phyloP scores from a whole-genome alignment of 1,140 invertebrate species.

The Drosophila paulistorum region DNA sequence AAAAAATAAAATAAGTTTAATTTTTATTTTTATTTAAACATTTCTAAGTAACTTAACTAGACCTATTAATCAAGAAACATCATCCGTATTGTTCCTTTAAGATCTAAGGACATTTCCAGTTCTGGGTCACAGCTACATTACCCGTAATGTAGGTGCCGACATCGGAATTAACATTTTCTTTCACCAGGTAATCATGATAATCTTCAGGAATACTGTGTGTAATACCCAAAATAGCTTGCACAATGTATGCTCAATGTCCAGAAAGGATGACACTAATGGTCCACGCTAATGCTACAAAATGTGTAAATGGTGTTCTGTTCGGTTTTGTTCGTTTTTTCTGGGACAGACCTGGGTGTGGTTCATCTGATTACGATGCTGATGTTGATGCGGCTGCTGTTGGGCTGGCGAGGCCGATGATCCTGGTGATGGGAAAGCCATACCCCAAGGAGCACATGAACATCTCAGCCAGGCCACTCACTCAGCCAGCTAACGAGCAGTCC shows the following conservation, averaged over 20 bases:
- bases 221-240: background rate
- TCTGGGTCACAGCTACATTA: background rate
- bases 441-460: conserved; percentile 14
- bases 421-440: conserved; percentile 11
- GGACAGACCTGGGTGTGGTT: background rate
- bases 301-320: conserved; percentile 1
- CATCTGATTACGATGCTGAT: conserved; percentile 8
- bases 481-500: conserved; percentile 67
- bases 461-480: conserved; percentile 11
- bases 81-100: too few species aligned
- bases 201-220: background rate
- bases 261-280: conserved; percentile 8
- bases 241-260: conserved; percentile 1
- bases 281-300: background rate
- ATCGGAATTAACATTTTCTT: background rate
- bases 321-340: background rate
- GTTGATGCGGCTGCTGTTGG: background rate
- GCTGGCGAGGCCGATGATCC: conserved; percentile 9
- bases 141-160: background rate
- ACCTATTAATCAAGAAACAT: too few species aligned
- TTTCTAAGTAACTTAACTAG: too few species aligned
- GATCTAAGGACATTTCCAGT: too few species aligned
- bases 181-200: background rate
- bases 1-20: too few species aligned
- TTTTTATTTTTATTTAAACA: too few species aligned